Evolutionary conservation across 2,888 invertebrate species (phyloP).

Genomic region (Xanthorhoe designata): DNA sequence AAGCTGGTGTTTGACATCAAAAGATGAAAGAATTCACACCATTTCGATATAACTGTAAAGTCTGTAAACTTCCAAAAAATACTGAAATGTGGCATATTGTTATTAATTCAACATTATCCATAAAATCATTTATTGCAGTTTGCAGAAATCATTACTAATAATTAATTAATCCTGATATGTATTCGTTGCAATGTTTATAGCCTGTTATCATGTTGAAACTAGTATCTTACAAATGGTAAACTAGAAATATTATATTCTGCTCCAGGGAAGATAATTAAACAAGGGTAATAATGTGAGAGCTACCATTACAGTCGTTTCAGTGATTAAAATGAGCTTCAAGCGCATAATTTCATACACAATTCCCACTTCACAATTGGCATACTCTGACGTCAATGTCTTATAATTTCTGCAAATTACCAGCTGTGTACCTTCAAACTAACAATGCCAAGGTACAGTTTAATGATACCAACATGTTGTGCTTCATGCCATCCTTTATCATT

Average conservation of each 20-base stretch:
- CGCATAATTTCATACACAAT: conserved; percentile 30
- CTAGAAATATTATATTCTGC: conserved; percentile 15
- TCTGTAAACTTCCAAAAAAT: no score
- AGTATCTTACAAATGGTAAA: neutral
- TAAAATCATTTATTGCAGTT: no score
- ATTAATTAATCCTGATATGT: neutral
- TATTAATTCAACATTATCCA: no score
- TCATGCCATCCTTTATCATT: conserved; percentile 10
- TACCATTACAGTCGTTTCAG: conserved; percentile 15
- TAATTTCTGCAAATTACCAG: conserved; percentile 30
- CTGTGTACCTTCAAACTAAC: conserved; percentile 21
- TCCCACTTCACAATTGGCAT: conserved; percentile 26
- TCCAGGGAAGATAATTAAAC: conserved; percentile 22
- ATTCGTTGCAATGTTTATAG: neutral
- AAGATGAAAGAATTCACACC: conserved; percentile 10
- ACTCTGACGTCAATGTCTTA: conserved; percentile 30
- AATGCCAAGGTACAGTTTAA: conserved; percentile 26
- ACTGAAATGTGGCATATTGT: neutral
- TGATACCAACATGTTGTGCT: conserved; percentile 22
- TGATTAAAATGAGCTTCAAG: conserved; percentile 29
- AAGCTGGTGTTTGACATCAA: conserved; percentile 12
- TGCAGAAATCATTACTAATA: no score
- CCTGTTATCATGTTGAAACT: neutral
- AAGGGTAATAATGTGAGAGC: conserved; percentile 19
- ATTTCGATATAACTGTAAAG: no score